Evolutionary conservation across 2,113 vertebrate species (phyloP).

Genomic region (Bos javanicus): DNA sequence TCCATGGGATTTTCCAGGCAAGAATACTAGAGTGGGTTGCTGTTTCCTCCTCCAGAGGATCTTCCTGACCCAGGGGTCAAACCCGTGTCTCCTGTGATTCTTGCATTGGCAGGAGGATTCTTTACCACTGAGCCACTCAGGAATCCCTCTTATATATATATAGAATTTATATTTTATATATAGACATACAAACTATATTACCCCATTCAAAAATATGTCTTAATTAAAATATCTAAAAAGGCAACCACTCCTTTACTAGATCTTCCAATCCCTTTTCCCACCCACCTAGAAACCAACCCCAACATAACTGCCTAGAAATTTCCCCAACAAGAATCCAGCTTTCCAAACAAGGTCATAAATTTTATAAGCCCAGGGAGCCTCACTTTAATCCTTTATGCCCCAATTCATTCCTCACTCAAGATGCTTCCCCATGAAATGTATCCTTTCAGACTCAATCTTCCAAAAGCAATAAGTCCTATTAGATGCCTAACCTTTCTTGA

Average conservation of each 20-base stretch:
- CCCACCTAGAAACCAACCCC: neutral
- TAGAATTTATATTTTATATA: neutral
- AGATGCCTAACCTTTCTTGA: neutral
- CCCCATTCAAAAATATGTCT: neutral
- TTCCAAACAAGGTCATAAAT: conserved; percentile 20
- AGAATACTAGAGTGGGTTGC: neutral
- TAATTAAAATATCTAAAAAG: neutral
- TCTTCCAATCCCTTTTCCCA: neutral
- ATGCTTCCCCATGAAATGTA: neutral
- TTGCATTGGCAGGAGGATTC: neutral
- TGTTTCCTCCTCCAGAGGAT: neutral
- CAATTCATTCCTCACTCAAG: conserved; percentile 29
- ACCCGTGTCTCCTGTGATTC: neutral
- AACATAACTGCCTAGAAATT: neutral
- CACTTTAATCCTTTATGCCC: neutral
- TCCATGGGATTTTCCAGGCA: neutral
- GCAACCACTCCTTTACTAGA: neutral
- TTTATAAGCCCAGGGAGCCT: neutral
- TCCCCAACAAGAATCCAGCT: neutral
- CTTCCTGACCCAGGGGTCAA: neutral
- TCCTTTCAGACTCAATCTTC: neutral
- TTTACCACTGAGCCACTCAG: neutral
- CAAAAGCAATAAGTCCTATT: neutral
- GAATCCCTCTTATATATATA: neutral
- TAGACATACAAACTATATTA: neutral